phyloP scores from a whole-genome alignment of 2,888 invertebrate genomes.

The Unio delphinus region DNA sequence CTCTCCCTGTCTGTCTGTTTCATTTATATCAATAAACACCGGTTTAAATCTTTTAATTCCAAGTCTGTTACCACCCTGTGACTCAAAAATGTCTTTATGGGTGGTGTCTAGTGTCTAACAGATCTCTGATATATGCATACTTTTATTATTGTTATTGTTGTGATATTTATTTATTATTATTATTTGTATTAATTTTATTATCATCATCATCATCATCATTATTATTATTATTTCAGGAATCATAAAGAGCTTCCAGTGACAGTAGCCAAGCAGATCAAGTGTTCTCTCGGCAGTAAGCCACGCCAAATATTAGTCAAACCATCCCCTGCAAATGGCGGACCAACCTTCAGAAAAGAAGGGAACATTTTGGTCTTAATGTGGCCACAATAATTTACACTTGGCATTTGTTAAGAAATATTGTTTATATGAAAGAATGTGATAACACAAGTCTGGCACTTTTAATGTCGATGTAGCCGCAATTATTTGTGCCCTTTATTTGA shows the following conservation, averaged over 20 bases:
- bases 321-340: slow-evolving; percentile 65
- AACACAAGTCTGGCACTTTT: too few species aligned
- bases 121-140: neutral
- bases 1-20: too few species aligned
- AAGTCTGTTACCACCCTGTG: too few species aligned
- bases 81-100: neutral
- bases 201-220: neutral
- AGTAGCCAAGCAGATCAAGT: slow-evolving; percentile 81
- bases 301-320: slow-evolving; percentile 77
- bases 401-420: neutral
- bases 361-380: slow-evolving; percentile 62
- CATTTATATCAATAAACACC: too few species aligned
- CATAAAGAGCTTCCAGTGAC: slow-evolving; percentile 82
- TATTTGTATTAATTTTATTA: neutral
- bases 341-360: slow-evolving; percentile 69
- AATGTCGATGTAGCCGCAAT: too few species aligned
- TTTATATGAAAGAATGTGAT: too few species aligned
- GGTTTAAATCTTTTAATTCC: too few species aligned
- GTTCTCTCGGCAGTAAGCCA: slow-evolving; percentile 88
- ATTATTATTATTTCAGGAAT: slow-evolving; percentile 73
- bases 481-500: too few species aligned
- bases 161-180: neutral
- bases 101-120: neutral
- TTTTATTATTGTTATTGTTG: slow-evolving; percentile 4
- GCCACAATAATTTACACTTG: slow-evolving; percentile 40